These are phyloP conservation scores for Meta bourneti DNA, from an alignment of 2,888 invertebrate species.

Conservation along the genomic window DNA sequence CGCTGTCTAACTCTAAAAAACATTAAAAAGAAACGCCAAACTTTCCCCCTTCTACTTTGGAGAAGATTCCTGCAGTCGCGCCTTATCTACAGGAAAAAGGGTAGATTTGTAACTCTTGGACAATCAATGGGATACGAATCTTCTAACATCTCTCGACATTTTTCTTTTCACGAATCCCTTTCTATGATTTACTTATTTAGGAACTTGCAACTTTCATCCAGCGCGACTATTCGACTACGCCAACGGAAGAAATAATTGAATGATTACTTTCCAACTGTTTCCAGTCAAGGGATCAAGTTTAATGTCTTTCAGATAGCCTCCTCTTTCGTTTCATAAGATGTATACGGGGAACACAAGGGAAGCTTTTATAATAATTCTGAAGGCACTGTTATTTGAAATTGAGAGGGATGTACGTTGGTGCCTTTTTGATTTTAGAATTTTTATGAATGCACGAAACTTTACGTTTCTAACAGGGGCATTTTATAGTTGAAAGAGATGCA, in stretches of 20 bases:
- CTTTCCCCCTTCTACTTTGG: conserved; percentile 36
- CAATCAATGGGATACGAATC: conserved; percentile 68
- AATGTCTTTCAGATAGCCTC: too few species aligned
- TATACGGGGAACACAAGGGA: too few species aligned
- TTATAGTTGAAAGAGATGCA: too few species aligned
- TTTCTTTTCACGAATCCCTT: conserved; percentile 10
- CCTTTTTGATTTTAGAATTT: too few species aligned
- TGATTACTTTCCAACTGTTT: not conserved
- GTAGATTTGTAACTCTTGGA: conserved; percentile 63
- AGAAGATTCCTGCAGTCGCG: conserved; percentile 19
- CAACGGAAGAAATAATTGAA: conserved; percentile 14
- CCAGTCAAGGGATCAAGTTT: too few species aligned
- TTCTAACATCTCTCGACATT: conserved; percentile 41
- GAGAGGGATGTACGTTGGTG: too few species aligned
- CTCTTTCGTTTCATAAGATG: too few species aligned
- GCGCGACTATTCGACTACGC: not conserved
- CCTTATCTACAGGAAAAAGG: conserved; percentile 63
- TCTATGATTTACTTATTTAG: conserved; percentile 44
- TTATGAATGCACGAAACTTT: too few species aligned
- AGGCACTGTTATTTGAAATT: too few species aligned
- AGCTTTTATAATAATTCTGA: too few species aligned
- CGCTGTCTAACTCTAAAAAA: conserved; percentile 69
- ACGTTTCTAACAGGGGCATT: too few species aligned
- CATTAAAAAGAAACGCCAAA: conserved; percentile 48
- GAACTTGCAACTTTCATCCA: not conserved